Evolutionary conservation across 2,797 vertebrate genomes (phyloP).

Genomic region (Chaenodraco wilsoni): DNA sequence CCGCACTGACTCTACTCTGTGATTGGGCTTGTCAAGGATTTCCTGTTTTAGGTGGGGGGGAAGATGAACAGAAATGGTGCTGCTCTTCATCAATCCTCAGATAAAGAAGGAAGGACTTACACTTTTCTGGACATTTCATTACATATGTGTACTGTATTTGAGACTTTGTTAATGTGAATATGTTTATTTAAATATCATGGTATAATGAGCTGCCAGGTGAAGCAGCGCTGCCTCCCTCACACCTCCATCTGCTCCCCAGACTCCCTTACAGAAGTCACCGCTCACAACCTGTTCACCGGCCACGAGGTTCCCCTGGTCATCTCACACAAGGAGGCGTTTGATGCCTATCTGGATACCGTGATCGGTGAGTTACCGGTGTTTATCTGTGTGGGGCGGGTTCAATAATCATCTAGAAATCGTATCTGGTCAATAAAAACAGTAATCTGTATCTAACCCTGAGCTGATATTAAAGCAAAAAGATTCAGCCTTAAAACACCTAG

Average conservation of each 20-base stretch:
- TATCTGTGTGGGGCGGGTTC: background rate
- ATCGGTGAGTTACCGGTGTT: slow-evolving; percentile 86
- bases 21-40: background rate
- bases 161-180: background rate
- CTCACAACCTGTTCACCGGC: slow-evolving; percentile 88
- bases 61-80: background rate
- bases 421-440: background rate
- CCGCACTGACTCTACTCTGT: background rate
- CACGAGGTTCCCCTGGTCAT: slow-evolving; percentile 91
- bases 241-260: slow-evolving; percentile 81
- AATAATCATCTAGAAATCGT: background rate
- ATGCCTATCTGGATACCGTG: slow-evolving; percentile 89
- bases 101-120: background rate
- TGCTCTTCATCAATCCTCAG: background rate
- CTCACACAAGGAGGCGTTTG: slow-evolving; percentile 83
- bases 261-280: slow-evolving; percentile 88
- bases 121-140: background rate
- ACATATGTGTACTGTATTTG: background rate
- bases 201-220: slow-evolving; percentile 55
- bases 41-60: background rate
- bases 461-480: background rate
- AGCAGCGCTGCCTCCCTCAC: slow-evolving; percentile 37
- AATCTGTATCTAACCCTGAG: background rate
- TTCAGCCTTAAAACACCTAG: background rate
- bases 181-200: slow-evolving; percentile 11